Evolutionary conservation across 2,888 invertebrate genomes (phyloP).

Genomic region (Tipula confusa): DNA sequence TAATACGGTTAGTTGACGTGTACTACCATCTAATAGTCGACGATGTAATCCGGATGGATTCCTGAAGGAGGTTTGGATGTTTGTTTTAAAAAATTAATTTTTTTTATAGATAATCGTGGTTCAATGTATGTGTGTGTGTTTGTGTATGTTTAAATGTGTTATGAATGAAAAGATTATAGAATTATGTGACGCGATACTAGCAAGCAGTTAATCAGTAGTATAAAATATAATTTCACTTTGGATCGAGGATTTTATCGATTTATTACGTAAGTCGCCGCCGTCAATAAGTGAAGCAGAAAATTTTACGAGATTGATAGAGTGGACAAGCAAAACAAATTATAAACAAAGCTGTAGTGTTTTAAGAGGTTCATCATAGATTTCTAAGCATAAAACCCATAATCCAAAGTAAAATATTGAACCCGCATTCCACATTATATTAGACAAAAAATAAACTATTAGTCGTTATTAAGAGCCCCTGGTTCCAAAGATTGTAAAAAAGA

Average conservation of each 20-base stretch:
- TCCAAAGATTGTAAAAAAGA: background rate
- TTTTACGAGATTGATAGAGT: background rate
- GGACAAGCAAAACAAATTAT: background rate
- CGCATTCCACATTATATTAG: background rate
- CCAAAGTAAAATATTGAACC: background rate
- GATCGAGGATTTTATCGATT: background rate
- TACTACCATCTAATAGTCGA: slow-evolving; percentile 48
- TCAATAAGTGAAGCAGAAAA: background rate
- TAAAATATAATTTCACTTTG: background rate
- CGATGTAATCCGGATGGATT: slow-evolving; percentile 50
- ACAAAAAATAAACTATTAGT: background rate
- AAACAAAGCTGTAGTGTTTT: no score
- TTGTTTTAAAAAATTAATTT: slow-evolving; percentile 32
- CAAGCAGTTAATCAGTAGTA: background rate
- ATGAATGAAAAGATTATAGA: background rate
- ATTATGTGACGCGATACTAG: background rate
- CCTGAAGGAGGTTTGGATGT: slow-evolving; percentile 38
- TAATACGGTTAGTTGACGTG: slow-evolving; percentile 41
- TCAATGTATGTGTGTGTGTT: background rate
- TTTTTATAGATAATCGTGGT: background rate
- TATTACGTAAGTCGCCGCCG: background rate
- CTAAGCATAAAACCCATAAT: background rate
- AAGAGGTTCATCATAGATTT: no score
- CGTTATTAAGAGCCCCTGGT: background rate
- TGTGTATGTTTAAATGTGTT: background rate